Evolutionary conservation across 2,113 vertebrate genomes (phyloP).

Genomic region (Apteryx owenii): DNA sequence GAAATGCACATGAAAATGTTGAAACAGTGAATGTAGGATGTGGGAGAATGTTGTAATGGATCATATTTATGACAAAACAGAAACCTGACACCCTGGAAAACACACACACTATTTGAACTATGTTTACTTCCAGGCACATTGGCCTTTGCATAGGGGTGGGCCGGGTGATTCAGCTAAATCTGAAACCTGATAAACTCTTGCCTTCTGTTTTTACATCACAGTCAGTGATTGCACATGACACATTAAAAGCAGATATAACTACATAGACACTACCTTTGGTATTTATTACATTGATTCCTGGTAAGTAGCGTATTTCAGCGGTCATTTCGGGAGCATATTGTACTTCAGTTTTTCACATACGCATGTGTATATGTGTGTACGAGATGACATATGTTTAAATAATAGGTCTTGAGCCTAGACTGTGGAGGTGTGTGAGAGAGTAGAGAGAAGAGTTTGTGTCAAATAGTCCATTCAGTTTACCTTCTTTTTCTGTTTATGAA

Average conservation of each 20-base stretch:
- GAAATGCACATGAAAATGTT: constrained; percentile 67
- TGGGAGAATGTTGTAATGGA: constrained; percentile 56
- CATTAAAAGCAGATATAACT: constrained; percentile 35
- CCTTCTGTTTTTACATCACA: constrained; percentile 69
- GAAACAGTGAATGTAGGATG: constrained; percentile 56
- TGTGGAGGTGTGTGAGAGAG: neutral
- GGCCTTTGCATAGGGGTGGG: constrained; percentile 71
- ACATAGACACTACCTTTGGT: constrained; percentile 36
- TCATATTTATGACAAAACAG: constrained; percentile 75
- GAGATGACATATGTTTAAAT: neutral
- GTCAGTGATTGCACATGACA: constrained; percentile 47
- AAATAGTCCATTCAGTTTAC: neutral
- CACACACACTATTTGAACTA: constrained; percentile 46
- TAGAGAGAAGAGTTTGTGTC: neutral
- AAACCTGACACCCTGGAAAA: constrained; percentile 73
- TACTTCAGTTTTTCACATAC: neutral
- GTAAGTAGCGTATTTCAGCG: neutral
- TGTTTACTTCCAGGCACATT: constrained; percentile 69
- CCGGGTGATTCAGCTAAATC: constrained; percentile 68
- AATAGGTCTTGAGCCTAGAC: neutral
- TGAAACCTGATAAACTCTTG: constrained; percentile 76
- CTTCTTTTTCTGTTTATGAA: neutral
- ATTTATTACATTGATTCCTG: constrained; percentile 37
- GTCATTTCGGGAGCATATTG: neutral
- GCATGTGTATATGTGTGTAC: neutral